A percentile compares a stretch with the other conserved stretches of the same genome.
Conservation (phyloP, 1,140 invertebrate genomes). For the Solen grandis region DNA sequence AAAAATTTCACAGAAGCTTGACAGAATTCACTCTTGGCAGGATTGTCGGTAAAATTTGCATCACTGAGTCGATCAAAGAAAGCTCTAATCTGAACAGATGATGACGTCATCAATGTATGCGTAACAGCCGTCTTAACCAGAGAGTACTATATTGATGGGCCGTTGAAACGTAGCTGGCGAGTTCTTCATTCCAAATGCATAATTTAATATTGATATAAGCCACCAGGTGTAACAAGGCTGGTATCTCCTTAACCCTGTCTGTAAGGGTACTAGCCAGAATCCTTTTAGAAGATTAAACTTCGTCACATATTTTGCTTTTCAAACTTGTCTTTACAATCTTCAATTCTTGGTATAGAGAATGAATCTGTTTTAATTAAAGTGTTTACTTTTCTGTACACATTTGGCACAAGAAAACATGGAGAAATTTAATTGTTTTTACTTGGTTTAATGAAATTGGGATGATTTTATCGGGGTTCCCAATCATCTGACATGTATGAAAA, state of each 20-base stretch:
- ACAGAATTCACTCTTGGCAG: constrained; percentile 50
- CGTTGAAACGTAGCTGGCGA: too few species aligned
- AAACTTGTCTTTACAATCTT: constrained; percentile 49
- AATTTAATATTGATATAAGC: constrained; percentile 75
- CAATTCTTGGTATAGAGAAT: constrained; percentile 36
- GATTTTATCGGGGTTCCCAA: too few species aligned
- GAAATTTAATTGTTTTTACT: constrained; percentile 39
- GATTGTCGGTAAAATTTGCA: constrained; percentile 78
- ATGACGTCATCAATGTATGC: constrained; percentile 83
- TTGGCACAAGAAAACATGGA: constrained; percentile 56
- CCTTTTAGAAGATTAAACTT: constrained; percentile 56
- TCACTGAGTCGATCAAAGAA: constrained; percentile 76
- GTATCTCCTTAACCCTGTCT: constrained; percentile 31
- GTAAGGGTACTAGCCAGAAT: constrained; percentile 41
- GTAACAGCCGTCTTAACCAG: constrained; percentile 46
- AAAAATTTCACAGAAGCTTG: constrained; percentile 40
- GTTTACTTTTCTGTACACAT: constrained; percentile 58
- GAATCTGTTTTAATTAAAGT: constrained; percentile 41
- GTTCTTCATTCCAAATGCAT: constrained; percentile 80
- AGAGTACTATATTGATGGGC: constrained; percentile 80
- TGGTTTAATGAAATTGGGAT: not conserved
- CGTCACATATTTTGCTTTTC: constrained; percentile 29
- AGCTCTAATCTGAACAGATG: constrained; percentile 72
- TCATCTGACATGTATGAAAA: not conserved
- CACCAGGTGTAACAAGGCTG: constrained; percentile 58